Percentiles rank a stretch among this genome's conserved stretches.
These are phyloP conservation scores for Bombylius major DNA, from an alignment of 2,888 invertebrate species.

Conservation along the genomic window DNA sequence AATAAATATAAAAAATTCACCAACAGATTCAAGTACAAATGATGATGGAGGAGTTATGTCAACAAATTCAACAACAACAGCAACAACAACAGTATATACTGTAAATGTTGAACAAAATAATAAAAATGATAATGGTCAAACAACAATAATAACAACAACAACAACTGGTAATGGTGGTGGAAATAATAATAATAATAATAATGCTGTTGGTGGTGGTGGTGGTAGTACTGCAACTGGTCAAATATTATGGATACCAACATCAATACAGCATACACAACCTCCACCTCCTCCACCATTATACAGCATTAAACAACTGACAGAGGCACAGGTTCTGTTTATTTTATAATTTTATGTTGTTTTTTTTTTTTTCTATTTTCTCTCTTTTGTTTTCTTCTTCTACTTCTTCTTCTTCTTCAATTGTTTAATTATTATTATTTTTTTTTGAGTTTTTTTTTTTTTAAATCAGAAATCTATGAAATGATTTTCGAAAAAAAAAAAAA, in stretches of 20 bases:
- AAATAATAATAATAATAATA: background rate
- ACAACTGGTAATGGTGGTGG: background rate
- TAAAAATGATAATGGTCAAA: too few relatives aligned
- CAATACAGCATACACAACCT: slow-evolving; percentile 20
- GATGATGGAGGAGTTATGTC: background rate
- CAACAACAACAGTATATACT: background rate
- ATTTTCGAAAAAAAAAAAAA: too few relatives aligned
- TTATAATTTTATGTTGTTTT: slow-evolving; percentile 17
- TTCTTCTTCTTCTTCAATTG: background rate
- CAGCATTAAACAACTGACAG: slow-evolving; percentile 36
- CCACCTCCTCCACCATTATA: slow-evolving; percentile 33
- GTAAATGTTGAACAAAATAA: background rate
- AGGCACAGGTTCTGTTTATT: slow-evolving; percentile 32
- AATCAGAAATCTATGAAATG: background rate
- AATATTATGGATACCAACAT: slow-evolving; percentile 8
- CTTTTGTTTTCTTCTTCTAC: background rate
- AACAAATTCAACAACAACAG: background rate
- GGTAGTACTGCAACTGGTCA: background rate
- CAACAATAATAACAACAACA: too few relatives aligned
- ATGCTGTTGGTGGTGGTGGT: background rate
- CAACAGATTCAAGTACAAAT: background rate
- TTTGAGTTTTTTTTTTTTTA: background rate
- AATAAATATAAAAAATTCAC: background rate
- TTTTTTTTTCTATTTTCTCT: slow-evolving; percentile 1
- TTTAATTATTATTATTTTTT: background rate